phyloP scores from a whole-genome alignment of 2,888 invertebrate species.

The Plagodis pulveraria region DNA sequence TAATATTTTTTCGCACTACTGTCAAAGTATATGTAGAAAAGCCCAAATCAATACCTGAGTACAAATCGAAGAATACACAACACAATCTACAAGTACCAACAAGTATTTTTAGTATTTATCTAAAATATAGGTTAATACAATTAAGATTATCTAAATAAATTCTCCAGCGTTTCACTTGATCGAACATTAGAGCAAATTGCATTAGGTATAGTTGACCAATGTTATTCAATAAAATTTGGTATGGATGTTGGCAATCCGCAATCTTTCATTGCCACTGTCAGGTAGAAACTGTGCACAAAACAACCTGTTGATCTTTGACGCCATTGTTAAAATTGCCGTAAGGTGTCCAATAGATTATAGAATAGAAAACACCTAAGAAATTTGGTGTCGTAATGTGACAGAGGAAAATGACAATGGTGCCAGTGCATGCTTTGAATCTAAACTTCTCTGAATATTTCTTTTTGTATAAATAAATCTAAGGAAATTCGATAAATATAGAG shows the following conservation, averaged over 20 bases:
- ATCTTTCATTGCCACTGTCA: conserved; percentile 58
- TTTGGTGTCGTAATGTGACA: too few relatives aligned
- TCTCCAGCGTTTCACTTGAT: conserved; percentile 29
- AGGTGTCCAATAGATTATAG: neutral
- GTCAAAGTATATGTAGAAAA: too few relatives aligned
- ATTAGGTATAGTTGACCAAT: conserved; percentile 37
- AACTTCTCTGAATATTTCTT: too few relatives aligned
- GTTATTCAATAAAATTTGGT: conserved; percentile 41
- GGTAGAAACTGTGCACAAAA: conserved; percentile 44
- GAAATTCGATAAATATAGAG: too few relatives aligned
- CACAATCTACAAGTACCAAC: too few relatives aligned
- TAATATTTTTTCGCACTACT: too few relatives aligned
- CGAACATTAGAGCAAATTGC: conserved; percentile 33
- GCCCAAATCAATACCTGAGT: too few relatives aligned
- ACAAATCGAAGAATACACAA: too few relatives aligned
- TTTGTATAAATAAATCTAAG: too few relatives aligned
- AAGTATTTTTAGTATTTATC: neutral
- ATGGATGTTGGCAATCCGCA: conserved; percentile 42
- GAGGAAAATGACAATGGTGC: too few relatives aligned
- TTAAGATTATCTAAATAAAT: neutral
- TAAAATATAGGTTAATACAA: neutral
- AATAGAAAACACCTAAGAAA: neutral
- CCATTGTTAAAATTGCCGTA: conserved; percentile 1
- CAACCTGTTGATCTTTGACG: conserved; percentile 22
- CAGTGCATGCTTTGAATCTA: too few relatives aligned